A percentile compares a stretch with the other conserved stretches of the same genome.
phyloP scores from a whole-genome alignment of 1,140 invertebrate genomes.

The Orius insidiosus region DNA sequence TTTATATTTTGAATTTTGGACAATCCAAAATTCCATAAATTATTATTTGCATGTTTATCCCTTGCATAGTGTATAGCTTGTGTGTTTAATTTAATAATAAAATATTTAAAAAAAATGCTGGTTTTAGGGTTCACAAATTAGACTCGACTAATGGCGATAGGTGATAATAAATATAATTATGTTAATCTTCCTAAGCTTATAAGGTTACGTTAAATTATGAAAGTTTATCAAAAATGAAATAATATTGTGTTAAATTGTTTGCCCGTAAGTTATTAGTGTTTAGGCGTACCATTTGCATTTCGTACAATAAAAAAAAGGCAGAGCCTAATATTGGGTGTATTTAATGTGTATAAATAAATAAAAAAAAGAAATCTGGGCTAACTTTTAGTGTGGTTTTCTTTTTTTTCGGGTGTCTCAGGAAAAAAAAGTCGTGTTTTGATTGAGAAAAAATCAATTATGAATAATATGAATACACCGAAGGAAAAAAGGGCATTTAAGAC shows the following conservation, averaged over 20 bases:
- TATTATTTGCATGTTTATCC: conserved; percentile 5
- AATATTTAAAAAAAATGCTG: conserved; percentile 14
- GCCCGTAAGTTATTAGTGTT: conserved; percentile 8
- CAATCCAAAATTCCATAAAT: conserved; percentile 1
- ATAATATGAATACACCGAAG: too few species aligned
- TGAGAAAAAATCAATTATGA: too few species aligned
- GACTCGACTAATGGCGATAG: too few species aligned
- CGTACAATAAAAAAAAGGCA: conserved; percentile 9
- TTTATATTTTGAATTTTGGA: conserved; percentile 1
- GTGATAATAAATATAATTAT: too few species aligned
- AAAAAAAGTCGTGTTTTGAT: too few species aligned
- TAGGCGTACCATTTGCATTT: conserved; percentile 19
- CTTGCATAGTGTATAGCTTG: conserved; percentile 10
- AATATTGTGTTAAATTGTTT: conserved; percentile 4
- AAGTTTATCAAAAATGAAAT: conserved; percentile 7
- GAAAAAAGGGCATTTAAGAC: too few species aligned
- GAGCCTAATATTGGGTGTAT: not conserved
- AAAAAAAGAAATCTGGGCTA: too few species aligned
- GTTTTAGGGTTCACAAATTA: conserved; percentile 17
- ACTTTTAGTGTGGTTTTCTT: too few species aligned
- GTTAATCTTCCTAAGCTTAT: too few species aligned
- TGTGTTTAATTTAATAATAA: conserved; percentile 1
- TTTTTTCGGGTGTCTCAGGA: too few species aligned
- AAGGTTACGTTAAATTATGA: too few species aligned
- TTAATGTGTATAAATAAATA: not conserved